Base-by-base conservation (phyloP, 2,797 vertebrate genomes). In the Tapera naevia region DNA sequence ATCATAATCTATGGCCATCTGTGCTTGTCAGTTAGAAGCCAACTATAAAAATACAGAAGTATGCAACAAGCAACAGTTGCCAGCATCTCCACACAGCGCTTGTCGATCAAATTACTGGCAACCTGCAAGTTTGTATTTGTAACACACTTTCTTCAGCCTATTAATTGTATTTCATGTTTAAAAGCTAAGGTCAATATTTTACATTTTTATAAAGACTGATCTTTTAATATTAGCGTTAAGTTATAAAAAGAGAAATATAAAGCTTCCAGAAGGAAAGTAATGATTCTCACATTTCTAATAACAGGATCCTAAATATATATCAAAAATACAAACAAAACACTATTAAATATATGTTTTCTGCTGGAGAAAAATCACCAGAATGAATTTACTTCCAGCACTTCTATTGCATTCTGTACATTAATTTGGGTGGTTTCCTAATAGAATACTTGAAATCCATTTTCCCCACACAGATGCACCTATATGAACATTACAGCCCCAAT, bases 1-100 rank as follows among this genome's bases (percentile, higher is more conserved):
- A 84, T 90, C 85, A 94, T 65, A 75, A 73, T 76, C 76, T 82
- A 91, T 18, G 58, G 70, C 94, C 97, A 98, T 97, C 95, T 98
- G 97, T 94, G 95, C 97, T 96, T 97, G 95, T 72, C 95, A 96
- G 48, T 96, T 94, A 86, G 69, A 93, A 97, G 93, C 30, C 93
- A 97, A 94, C 75, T 94, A 97, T 94, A 98, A 97, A 98, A 97
- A 97, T 95, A 96, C 67, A 82, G 71, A 93, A 95, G 84, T 84
- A 98, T 97, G 97, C 80, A 95, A 95, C 80, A 84, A 83, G 86
- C 94, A 97, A 96, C 90, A 96, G 95, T 79, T 91, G 72, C 69
- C 96, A 95, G 88, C 62, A 72, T 87, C 80, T 79, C 78, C 94
- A 95, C 67, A 91, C 61, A 88, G 28, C 5, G 80, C 85, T 80